A percentile compares a stretch with the other conserved stretches of the same genome.
Conservation (phyloP, 2,113 vertebrate genomes). For the Peromyscus leucopus region DNA sequence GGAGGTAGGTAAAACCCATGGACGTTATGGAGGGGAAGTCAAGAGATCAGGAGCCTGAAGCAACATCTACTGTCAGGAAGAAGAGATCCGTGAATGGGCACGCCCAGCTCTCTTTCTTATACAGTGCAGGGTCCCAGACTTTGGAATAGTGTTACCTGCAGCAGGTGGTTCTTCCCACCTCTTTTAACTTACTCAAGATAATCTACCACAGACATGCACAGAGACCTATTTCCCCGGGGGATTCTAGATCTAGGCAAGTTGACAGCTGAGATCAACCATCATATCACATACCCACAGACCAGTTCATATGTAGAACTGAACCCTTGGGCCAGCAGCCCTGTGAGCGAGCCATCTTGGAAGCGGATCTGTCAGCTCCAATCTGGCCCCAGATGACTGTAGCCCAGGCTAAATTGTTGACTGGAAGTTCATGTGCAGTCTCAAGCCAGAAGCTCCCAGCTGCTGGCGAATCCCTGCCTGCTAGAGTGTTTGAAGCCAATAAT, state of each 20-base stretch:
- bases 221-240: neutral
- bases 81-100: neutral
- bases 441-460: neutral
- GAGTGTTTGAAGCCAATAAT: neutral
- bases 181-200: neutral
- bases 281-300: neutral
- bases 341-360: neutral
- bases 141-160: neutral
- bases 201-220: neutral
- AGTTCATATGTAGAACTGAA: accelerated
- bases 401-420: neutral
- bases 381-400: neutral
- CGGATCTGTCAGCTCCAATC: neutral
- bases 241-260: neutral
- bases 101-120: no score
- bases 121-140: neutral
- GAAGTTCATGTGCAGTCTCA: neutral
- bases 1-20: neutral
- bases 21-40: neutral
- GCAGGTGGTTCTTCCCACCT: neutral
- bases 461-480: neutral
- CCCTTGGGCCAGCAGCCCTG: neutral
- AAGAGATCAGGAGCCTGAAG: neutral
- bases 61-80: neutral
- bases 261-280: neutral